Evolutionary conservation across 2,113 vertebrate genomes (phyloP).

Genomic region (Pycnonotus jocosus): DNA sequence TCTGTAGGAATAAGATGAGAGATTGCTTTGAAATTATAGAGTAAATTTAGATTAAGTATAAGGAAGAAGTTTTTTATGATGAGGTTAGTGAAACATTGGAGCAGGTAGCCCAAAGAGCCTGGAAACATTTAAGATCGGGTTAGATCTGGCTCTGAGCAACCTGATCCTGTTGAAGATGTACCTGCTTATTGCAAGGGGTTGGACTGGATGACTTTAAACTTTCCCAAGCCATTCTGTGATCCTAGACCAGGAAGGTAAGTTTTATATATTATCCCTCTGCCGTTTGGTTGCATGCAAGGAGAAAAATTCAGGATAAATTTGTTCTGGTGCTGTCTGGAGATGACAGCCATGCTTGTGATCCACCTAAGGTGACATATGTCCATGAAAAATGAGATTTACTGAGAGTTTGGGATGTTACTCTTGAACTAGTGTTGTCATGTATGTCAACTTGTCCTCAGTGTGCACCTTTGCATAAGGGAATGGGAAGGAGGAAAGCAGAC

Average conservation of each 20-base stretch:
- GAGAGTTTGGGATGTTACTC: background rate
- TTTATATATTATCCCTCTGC: background rate
- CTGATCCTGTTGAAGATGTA: background rate
- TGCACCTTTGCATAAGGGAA: background rate
- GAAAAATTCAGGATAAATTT: background rate
- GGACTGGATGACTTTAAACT: background rate
- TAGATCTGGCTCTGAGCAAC: background rate
- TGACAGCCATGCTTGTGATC: background rate
- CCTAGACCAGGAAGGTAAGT: background rate
- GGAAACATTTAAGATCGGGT: background rate
- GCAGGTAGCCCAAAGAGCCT: background rate
- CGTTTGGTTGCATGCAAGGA: background rate
- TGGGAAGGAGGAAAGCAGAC: background rate
- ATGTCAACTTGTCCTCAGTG: background rate
- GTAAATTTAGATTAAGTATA: background rate
- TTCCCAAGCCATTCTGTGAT: background rate
- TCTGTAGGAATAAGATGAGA: background rate
- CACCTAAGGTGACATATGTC: background rate
- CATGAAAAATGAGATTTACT: background rate
- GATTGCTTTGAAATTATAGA: background rate
- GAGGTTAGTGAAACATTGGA: background rate
- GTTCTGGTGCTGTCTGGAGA: background rate
- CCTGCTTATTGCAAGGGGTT: background rate
- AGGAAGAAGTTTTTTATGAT: background rate
- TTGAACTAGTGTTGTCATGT: rapidly evolving